Conservation (phyloP, 2,113 vertebrate species). For the Tenrec ecaudatus region DNA sequence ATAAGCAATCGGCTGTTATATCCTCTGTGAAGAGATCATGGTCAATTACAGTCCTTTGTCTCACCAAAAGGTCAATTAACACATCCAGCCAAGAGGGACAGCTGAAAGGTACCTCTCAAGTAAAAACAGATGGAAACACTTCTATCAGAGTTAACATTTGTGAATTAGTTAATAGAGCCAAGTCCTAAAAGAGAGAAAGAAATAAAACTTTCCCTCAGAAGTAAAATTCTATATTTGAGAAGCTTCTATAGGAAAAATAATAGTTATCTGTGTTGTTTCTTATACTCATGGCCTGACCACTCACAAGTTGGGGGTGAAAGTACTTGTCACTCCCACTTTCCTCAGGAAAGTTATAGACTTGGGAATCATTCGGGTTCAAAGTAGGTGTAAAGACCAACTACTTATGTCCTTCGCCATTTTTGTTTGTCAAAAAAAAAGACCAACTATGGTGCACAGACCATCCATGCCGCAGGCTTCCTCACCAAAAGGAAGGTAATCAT, state of each 20-base stretch:
- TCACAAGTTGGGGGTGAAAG: background rate
- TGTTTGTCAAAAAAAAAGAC: background rate
- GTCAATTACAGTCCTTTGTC: background rate
- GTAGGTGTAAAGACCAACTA: background rate
- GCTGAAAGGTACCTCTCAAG: background rate
- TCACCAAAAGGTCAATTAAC: background rate
- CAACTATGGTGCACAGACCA: background rate
- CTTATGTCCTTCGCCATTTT: no score
- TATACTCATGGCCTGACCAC: no score
- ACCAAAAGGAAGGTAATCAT: background rate
- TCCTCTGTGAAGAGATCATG: background rate
- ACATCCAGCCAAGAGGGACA: background rate
- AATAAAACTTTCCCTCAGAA: background rate
- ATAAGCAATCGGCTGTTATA: background rate
- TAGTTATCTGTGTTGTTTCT: no score
- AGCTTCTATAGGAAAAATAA: background rate
- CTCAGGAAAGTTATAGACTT: background rate
- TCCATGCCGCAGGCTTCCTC: background rate
- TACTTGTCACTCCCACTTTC: background rate
- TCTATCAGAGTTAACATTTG: constrained; percentile 37
- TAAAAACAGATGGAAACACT: background rate
- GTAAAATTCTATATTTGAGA: constrained; percentile 21
- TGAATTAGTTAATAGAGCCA: constrained; percentile 19
- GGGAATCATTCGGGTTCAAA: background rate
- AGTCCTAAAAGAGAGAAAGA: constrained; percentile 36